Evolutionary conservation across 2,113 vertebrate species (phyloP), one percentile per base, ranked within the genome.

Genomic region (Paracanthobrama guichenoti): DNA sequence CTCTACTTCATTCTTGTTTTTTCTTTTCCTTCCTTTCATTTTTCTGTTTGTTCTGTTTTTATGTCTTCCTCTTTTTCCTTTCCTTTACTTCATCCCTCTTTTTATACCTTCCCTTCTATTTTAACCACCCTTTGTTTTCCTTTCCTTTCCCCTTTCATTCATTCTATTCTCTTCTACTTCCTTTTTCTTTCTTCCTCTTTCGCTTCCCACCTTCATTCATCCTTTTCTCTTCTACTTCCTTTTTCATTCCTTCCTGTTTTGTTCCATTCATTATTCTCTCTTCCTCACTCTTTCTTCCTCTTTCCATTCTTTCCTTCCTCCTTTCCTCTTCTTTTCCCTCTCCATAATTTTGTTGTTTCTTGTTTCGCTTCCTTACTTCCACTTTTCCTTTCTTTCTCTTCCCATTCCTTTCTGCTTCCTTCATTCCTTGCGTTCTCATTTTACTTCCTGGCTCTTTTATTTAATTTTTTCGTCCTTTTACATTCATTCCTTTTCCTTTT

Each of bases 121-220:
- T 6, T 64, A 39, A 39, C 35, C 35, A 39, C 35, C 6, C 13
- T 64, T 66, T 3, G 1, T n/a, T n/a, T n/a, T 66, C 6, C 14
- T 24, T 42, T 9, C 20, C 2, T 44, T 10, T 42, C 7, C 60
- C 14, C 13, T 12, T 64, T 28, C 3, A 24, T 28, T 6, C 10
- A 2, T 64, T 10, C 12, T 2, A 16, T 31, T 28, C 26, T 64
- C 13, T 28, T 28, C 4, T 28, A 6, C 0, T 16, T 31, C 13
- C 57, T 57, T 24, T 13, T 26, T 22, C 57, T 20, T n/a, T 3
- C 59, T 62, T 26, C 10, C 10, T 13, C 1, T 26, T 26, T 62
- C 3, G 1, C 0, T 26, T 24, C 3, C 10, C 12, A 2, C 10
- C n/a, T 14, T 14, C 1, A 2, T 26, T 12, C n/a, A 11, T 9